Evolutionary conservation across 1,140 invertebrate genomes (phyloP).

Genomic region (Dreissena polymorpha): DNA sequence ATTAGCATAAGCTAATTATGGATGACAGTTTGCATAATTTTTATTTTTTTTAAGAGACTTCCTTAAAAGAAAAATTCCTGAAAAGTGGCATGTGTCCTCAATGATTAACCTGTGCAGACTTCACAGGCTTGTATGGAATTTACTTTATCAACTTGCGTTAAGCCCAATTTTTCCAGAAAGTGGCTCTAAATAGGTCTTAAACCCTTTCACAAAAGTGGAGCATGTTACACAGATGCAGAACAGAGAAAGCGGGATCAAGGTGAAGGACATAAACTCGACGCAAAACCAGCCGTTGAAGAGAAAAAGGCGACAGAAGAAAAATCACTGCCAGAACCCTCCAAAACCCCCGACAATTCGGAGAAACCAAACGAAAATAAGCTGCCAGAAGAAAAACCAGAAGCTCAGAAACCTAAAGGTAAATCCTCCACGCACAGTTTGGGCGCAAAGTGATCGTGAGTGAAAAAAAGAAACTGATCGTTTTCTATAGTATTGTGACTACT

Average conservation of each 20-base stretch:
- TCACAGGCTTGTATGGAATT: background rate
- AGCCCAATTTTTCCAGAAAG: background rate
- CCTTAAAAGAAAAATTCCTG: background rate
- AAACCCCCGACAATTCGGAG: background rate
- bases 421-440: background rate
- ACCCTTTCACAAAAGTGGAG: background rate
- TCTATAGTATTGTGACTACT: no score
- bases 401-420: constrained; percentile 37
- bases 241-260: constrained; percentile 58
- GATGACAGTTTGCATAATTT: no score
- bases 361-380: background rate
- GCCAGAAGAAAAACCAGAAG: background rate
- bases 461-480: no score
- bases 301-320: background rate
- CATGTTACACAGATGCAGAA: constrained; percentile 57
- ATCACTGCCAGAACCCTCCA: background rate
- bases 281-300: constrained; percentile 4
- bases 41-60: background rate
- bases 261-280: background rate
- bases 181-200: background rate
- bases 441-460: no score
- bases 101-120: background rate
- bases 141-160: background rate
- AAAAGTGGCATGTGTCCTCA: background rate
- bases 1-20: no score